Evolutionary conservation across 1,140 invertebrate genomes (phyloP).

Genomic region (Zelostemma sp.): DNA sequence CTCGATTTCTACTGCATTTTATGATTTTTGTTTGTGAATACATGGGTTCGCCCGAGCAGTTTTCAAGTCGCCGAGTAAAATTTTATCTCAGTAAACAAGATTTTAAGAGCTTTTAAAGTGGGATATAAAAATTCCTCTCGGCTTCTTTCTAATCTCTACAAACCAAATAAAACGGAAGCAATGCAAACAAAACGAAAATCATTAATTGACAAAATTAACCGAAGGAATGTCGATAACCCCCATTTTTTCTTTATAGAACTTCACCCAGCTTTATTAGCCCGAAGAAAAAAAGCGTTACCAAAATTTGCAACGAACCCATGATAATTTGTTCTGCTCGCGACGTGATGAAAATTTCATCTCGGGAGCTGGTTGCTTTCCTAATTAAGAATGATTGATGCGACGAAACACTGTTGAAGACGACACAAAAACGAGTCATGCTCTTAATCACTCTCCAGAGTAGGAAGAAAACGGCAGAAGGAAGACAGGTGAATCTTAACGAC

Average conservation of each 20-base stretch:
- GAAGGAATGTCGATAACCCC: no score
- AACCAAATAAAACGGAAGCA: not conserved
- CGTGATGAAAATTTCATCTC: no score
- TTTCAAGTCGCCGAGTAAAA: not conserved
- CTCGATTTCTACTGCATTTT: not conserved
- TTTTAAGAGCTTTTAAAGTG: conserved; percentile 3
- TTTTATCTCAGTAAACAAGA: conserved; percentile 3
- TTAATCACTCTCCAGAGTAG: not conserved
- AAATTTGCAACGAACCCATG: no score
- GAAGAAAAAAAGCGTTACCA: no score
- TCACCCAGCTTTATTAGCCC: no score
- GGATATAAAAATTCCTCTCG: not conserved
- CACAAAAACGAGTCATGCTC: not conserved
- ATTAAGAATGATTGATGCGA: conserved; percentile 7
- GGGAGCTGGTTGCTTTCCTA: no score
- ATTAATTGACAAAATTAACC: no score
- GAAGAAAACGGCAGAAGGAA: conserved; percentile 30
- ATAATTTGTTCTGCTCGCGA: no score
- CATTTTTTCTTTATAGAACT: no score
- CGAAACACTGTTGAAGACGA: not conserved
- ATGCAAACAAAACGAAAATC: not conserved
- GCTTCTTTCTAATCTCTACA: not conserved
- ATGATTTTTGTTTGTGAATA: not conserved
- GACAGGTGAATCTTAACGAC: conserved; percentile 41
- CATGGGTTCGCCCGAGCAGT: not conserved